These are phyloP conservation scores for Camelus dromedarius DNA, from an alignment of 2,113 vertebrate species.

Conservation along the genomic window DNA sequence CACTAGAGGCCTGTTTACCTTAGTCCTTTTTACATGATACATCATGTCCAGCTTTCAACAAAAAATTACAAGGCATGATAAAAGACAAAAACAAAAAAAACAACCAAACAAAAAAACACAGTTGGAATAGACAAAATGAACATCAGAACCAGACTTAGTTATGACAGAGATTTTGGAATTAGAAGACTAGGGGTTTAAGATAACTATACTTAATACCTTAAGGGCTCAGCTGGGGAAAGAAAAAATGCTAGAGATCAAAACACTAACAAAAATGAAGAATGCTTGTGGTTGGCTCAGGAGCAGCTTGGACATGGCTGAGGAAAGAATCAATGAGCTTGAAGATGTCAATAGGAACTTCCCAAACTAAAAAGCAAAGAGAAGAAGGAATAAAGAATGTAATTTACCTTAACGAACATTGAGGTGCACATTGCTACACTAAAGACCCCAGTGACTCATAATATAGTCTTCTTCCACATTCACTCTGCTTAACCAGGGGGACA, in stretches of 20 bases:
- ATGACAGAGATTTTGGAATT: background rate
- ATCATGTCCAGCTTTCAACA: background rate
- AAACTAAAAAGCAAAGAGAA: background rate
- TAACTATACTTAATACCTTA: background rate
- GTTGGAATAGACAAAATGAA: background rate
- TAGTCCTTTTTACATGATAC: background rate
- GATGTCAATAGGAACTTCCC: background rate
- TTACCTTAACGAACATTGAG: background rate
- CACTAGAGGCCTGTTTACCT: background rate
- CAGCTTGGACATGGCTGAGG: background rate
- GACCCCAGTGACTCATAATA: background rate
- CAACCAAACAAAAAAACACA: background rate
- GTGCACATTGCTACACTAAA: background rate
- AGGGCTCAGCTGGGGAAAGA: background rate
- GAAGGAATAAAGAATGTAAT: background rate
- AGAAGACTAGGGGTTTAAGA: background rate
- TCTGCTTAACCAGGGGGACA: background rate
- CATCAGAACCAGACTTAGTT: background rate
- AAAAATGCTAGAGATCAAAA: slow-evolving; percentile 17
- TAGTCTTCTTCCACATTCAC: background rate
- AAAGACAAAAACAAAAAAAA: background rate
- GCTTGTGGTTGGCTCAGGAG: background rate
- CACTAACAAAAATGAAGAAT: slow-evolving; percentile 1
- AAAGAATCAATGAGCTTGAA: background rate
- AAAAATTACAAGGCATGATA: background rate